Evolutionary conservation across 2,797 vertebrate genomes (phyloP), one percentile per base, ranked within the genome.

Genomic region (Semotilus atromaculatus): DNA sequence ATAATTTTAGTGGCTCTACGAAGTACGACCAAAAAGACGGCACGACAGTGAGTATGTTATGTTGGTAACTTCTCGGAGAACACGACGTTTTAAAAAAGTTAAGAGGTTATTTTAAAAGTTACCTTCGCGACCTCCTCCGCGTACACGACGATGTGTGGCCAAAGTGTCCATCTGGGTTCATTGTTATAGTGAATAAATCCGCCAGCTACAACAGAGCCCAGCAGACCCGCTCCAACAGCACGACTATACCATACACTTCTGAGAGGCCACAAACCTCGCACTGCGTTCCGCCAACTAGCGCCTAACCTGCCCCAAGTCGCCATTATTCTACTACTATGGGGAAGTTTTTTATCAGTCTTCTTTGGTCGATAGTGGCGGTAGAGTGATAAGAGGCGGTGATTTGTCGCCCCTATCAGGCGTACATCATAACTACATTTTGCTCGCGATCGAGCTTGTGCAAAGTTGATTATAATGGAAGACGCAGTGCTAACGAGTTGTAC

Each of bases 121-220:
- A 95, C 94, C 81, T 90, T 93, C 9, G 88, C 60, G n/a, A 66
- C 82, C 53, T 91, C 89, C 0, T 91, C 89, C 0, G 95, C 94
- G 38, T 90, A 85, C 31, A 95, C 94, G 6, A 95, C 94, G 6
- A 90, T 76, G 68, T 88, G 88, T 45, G 91, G 90, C 23, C 90
- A 60, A 10, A 78, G 83, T 72, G 75, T 85, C 87, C 31, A 86
- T 73, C 71, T 82, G 2, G 80, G 81, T 4, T 80, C 72, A 18
- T 86, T 84, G 0, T 36, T 75, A 76, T 90, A 85, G 84, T 87
- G 90, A 31, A 93, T 0, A 4, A 86, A 9, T 0, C 92, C 94
- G 0, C 90, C 85, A 5, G 93, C 92, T 0, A 94, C 11, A 0
- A 91, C 45, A 31, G 92, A 93, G 0, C 92, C 93, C n/a, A 92